Evolutionary conservation across 2,113 vertebrate species (phyloP).

Genomic region (Chaetops frenatus): DNA sequence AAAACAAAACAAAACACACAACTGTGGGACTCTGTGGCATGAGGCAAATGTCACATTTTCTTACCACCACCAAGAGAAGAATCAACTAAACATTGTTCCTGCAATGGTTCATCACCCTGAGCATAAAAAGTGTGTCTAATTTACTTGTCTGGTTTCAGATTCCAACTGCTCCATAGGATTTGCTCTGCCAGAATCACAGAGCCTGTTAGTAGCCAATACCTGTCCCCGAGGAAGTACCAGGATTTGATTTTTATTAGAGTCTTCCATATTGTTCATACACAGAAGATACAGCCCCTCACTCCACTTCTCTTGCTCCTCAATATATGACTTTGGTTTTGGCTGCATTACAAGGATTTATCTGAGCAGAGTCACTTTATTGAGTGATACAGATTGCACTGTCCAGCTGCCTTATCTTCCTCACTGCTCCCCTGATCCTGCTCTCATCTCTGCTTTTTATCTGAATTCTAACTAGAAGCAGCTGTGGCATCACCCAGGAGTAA

Average conservation of each 20-base stretch:
- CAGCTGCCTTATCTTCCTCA: neutral
- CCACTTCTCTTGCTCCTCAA: neutral
- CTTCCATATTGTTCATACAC: neutral
- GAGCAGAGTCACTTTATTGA: neutral
- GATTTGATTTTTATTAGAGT: constrained; percentile 15
- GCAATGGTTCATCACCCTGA: neutral
- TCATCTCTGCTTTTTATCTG: neutral
- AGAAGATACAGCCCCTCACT: neutral
- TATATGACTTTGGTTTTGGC: neutral
- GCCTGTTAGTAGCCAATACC: neutral
- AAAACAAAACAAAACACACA: too few species aligned
- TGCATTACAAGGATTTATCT: neutral
- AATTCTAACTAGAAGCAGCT: neutral
- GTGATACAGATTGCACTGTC: neutral
- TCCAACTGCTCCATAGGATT: neutral
- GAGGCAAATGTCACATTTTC: neutral
- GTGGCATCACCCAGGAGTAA: neutral
- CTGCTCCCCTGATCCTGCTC: neutral
- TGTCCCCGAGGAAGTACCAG: neutral
- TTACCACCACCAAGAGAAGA: neutral
- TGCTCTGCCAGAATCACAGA: constrained; percentile 14
- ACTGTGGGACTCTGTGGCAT: neutral
- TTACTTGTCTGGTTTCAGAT: neutral
- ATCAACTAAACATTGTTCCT: neutral
- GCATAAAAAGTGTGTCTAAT: neutral